phyloP scores from a whole-genome alignment of 2,113 vertebrate species.

The Leucoraja erinaceus region DNA sequence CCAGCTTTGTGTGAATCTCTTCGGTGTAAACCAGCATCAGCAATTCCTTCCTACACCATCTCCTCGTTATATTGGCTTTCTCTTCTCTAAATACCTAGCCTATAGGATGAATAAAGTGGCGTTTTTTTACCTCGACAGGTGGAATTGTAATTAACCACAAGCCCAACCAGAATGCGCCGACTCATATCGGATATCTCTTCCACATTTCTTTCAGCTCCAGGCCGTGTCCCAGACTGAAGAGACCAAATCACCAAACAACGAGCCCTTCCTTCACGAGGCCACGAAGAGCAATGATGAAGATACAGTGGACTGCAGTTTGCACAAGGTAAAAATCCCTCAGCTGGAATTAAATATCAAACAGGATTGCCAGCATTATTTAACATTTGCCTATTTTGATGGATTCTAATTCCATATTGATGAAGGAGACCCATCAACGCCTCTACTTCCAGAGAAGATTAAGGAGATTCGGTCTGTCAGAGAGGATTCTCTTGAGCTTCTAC shows the following conservation, averaged over 20 bases:
- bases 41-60: no score
- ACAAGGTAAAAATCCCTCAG: neutral
- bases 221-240: constrained; percentile 2
- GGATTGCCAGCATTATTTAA: neutral
- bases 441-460: no score
- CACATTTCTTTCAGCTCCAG: neutral
- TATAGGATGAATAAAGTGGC: neutral
- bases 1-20: no score
- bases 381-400: neutral
- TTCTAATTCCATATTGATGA: no score
- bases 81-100: no score
- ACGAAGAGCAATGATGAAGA: neutral
- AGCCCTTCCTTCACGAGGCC: neutral
- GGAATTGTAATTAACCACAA: neutral
- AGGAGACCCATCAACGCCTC: no score
- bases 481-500: no score
- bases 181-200: neutral
- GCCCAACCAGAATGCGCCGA: neutral
- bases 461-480: no score
- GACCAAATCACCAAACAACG: neutral
- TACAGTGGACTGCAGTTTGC: constrained; percentile 13
- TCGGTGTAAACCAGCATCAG: no score
- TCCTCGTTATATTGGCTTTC: no score
- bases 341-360: neutral
- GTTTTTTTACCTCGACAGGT: neutral